phyloP scores from a whole-genome alignment of 2,888 invertebrate genomes.

The Desoria tigrina region DNA sequence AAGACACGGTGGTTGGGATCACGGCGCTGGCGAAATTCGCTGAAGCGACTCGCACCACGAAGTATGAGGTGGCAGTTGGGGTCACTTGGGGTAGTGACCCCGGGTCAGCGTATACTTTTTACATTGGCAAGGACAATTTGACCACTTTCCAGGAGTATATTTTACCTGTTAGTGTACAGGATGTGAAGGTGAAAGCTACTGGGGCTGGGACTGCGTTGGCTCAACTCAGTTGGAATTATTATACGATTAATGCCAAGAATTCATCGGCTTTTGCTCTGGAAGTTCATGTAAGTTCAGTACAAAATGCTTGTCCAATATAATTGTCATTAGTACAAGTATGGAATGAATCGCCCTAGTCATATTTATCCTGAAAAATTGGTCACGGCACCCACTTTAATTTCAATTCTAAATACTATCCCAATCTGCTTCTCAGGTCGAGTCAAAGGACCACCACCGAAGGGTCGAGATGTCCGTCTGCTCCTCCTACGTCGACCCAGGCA shows the following conservation, averaged over 20 bases:
- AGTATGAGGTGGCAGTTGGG: background rate
- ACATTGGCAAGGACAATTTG: background rate
- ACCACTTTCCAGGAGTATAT: constrained; percentile 11
- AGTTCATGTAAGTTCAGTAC: constrained; percentile 10
- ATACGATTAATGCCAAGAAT: background rate
- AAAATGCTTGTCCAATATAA: background rate
- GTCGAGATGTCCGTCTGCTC: constrained; percentile 5
- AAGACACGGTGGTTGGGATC: constrained; percentile 41
- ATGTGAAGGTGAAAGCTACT: background rate
- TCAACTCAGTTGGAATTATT: constrained; percentile 18
- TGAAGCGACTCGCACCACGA: background rate
- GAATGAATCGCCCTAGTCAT: too few species aligned
- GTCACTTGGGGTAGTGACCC: background rate
- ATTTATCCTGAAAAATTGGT: constrained; percentile 4
- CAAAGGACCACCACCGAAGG: constrained; percentile 7
- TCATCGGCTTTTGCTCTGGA: background rate
- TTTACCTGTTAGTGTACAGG: background rate
- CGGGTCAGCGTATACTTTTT: background rate
- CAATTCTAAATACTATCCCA: background rate
- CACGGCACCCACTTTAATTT: background rate
- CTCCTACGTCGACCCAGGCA: constrained; percentile 53
- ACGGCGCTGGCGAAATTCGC: constrained; percentile 29
- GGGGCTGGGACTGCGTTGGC: constrained; percentile 11
- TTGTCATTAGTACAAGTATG: background rate
- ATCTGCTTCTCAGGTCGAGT: background rate